Percentiles rank a stretch among this genome's conserved stretches.
Evolutionary conservation across 2,113 vertebrate genomes (phyloP).

Genomic region (Eolophus roseicapilla): DNA sequence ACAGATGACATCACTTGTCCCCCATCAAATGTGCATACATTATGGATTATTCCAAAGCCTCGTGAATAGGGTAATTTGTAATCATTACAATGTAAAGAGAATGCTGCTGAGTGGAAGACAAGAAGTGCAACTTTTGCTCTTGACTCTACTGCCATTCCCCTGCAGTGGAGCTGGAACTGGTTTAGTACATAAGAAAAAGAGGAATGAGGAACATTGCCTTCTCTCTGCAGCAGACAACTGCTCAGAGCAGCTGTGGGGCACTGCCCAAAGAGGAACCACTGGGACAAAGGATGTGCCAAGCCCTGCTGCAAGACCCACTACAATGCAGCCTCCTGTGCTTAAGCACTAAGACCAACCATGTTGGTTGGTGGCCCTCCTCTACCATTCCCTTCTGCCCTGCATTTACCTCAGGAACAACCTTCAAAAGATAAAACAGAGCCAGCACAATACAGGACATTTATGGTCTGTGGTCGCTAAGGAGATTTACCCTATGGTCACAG

Average conservation of each 20-base stretch:
- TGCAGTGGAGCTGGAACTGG: not conserved
- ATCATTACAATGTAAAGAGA: constrained; percentile 13
- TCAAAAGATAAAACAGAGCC: not conserved
- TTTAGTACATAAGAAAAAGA: not conserved
- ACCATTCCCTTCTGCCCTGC: not conserved
- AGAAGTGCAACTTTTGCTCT: not conserved
- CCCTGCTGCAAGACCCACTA: not conserved
- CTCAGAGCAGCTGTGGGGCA: not conserved
- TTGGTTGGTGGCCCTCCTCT: not conserved
- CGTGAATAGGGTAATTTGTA: not conserved
- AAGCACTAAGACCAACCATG: not conserved
- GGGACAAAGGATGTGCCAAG: not conserved
- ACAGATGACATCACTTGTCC: not conserved
- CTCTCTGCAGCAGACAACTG: not conserved
- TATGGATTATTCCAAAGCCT: constrained; percentile 7
- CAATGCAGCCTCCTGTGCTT: not conserved
- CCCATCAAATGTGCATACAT: not conserved
- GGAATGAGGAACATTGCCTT: not conserved
- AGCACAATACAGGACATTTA: not conserved
- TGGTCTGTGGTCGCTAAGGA: not conserved
- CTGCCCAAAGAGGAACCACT: not conserved
- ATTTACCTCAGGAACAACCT: not conserved
- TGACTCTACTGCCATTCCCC: not conserved
- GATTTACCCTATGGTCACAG: not conserved
- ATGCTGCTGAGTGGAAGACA: not conserved